Evolutionary conservation across 2,888 invertebrate genomes (phyloP).

Genomic region (Flexamia atlantica): DNA sequence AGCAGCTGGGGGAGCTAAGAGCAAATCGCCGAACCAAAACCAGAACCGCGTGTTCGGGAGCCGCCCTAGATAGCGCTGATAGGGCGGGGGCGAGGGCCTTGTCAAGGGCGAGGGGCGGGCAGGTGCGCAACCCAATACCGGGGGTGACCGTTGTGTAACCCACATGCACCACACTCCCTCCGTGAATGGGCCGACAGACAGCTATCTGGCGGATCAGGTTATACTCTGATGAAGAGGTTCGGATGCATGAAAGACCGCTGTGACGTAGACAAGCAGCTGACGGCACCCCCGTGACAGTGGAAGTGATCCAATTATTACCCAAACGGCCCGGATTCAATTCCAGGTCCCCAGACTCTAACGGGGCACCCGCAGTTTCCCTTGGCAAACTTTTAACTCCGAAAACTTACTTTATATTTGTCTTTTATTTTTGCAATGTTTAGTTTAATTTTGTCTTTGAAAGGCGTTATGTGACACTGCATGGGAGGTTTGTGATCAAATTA

Average conservation of each 20-base stretch:
- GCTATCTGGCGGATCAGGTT: slow-evolving; percentile 37
- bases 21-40: neutral
- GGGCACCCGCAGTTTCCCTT: no score
- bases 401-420: no score
- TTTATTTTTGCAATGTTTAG: no score
- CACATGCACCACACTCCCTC: neutral
- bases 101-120: slow-evolving; percentile 41
- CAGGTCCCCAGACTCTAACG: no score
- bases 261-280: no score
- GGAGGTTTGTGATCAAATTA: no score
- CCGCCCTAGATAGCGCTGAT: slow-evolving; percentile 2
- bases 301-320: no score
- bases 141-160: slow-evolving; percentile 44
- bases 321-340: no score
- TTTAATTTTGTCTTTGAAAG: no score
- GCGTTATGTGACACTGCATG: no score
- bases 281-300: no score
- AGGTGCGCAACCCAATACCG: slow-evolving; percentile 21
- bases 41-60: neutral
- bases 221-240: neutral
- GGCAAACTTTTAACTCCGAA: no score
- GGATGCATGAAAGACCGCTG: neutral
- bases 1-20: neutral
- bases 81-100: slow-evolving; percentile 7
- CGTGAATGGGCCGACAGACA: slow-evolving; percentile 14